Evolutionary conservation across 2,113 vertebrate species (phyloP), one percentile per base, ranked within the genome.

Genomic region (Dolichotis patagonum): DNA sequence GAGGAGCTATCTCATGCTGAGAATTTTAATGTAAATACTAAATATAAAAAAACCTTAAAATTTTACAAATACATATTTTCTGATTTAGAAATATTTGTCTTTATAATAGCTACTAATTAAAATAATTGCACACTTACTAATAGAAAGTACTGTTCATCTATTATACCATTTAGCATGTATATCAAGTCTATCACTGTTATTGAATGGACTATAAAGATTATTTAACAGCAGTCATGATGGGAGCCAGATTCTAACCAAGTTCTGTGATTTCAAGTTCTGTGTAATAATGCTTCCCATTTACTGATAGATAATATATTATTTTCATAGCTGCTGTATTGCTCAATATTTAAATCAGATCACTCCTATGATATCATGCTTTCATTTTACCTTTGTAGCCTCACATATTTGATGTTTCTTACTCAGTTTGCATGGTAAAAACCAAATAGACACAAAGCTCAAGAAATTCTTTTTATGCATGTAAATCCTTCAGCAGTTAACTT

Each of bases 11-110:
- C 26, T 91, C n/a, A 60, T 83, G 43, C 77, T 88, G 73, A 83
- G 81, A 86, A 77, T 86, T 91, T 94, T 85, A 92, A 81, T 92
- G 91, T 67, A 85, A 95, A 78, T 81, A 62, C 63, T 88, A 78
- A 91, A 85, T 56, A 56, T 41, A 67, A 88, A 20, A 67, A 91
- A 4, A 1, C 5, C 46, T 46, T 56, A 75, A 80, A 52, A 84
- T 58, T 49, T 93, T 56, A 78, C 6, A 89, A 82, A 85, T 78
- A 62, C 13, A 0, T 84, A n/a, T 93, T 85, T 96, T 86, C 41
- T 83, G 46, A 90, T 80, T 86, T 65, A 82, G 41, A 94, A 89
- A 4, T 69, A 86, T 62, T 89, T 97, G 88, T 43, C 88, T 46
- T 88, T 46, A 52, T 88, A 69, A 77, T 82, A 85, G 30, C 24